Evolutionary conservation across 2,113 vertebrate genomes (phyloP).

Genomic region (Gambusia affinis): DNA sequence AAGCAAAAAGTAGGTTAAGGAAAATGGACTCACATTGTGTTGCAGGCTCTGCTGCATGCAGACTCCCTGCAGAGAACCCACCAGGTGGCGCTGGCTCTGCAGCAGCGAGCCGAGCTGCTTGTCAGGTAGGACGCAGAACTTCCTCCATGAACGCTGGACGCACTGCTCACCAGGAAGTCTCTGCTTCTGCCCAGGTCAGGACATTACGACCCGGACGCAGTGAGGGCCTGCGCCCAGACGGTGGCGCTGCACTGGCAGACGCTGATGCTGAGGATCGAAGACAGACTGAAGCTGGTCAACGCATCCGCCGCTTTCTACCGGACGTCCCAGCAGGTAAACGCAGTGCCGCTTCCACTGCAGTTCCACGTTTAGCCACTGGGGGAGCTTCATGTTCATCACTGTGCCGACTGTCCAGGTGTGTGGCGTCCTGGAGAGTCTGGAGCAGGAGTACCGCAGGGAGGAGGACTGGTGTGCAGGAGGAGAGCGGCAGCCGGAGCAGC

Average conservation of each 20-base stretch:
- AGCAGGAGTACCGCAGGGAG: constrained; percentile 96
- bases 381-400: no score
- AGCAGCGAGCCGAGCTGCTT: constrained; percentile 95
- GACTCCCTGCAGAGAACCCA: constrained; percentile 99
- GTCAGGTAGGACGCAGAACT: constrained; percentile 79
- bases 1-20: no score
- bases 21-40: not conserved
- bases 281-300: constrained; percentile 96
- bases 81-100: constrained; percentile 97
- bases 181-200: constrained; percentile 80
- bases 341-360: not conserved
- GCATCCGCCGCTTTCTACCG: constrained; percentile 98
- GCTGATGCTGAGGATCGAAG: constrained; percentile 98
- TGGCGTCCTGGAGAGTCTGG: constrained; percentile 94
- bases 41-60: constrained; percentile 95
- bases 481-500: constrained; percentile 90
- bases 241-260: constrained; percentile 99
- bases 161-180: no score
- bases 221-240: constrained; percentile 93
- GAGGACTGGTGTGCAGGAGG: constrained; percentile 98
- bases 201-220: constrained; percentile 94
- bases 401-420: constrained; percentile 84
- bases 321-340: constrained; percentile 93
- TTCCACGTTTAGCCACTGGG: not conserved
- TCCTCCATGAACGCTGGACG: not conserved